Percentiles rank a stretch among this genome's conserved stretches.
Conservation (phyloP, 2,888 invertebrate species). For the Agrochola litura region DNA sequence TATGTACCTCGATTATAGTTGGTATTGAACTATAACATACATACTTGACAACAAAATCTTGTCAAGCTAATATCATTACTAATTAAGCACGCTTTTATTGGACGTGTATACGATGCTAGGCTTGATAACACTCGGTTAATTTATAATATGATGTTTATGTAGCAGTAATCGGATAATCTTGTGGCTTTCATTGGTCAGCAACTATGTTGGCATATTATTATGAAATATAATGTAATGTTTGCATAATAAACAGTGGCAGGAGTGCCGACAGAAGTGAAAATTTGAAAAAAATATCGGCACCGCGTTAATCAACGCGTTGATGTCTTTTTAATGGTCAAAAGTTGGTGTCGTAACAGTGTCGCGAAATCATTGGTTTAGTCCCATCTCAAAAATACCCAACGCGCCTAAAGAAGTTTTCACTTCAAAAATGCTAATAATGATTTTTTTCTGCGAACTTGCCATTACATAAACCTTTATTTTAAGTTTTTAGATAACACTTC, state of each 20-base stretch:
- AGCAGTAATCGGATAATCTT: slow-evolving; percentile 40
- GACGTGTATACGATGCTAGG: slow-evolving; percentile 29
- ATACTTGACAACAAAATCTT: slow-evolving; percentile 30
- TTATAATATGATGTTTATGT: slow-evolving; percentile 35
- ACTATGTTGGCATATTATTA: slow-evolving; percentile 22
- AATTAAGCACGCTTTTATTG: slow-evolving; percentile 19
- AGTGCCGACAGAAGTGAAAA: too few relatives aligned
- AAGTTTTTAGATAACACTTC: slow-evolving; percentile 11
- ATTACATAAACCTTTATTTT: background rate
- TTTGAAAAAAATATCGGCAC: too few relatives aligned
- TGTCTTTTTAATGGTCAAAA: too few relatives aligned
- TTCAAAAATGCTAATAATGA: slow-evolving; percentile 3
- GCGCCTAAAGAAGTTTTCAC: too few relatives aligned
- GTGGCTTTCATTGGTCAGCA: slow-evolving; percentile 27
- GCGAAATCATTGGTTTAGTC: too few relatives aligned
- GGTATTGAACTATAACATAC: slow-evolving; percentile 6
- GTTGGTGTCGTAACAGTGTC: too few relatives aligned
- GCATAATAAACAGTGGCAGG: background rate
- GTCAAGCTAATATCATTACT: slow-evolving; percentile 24
- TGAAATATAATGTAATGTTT: slow-evolving; percentile 17
- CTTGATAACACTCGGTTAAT: slow-evolving; percentile 34
- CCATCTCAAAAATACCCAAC: too few relatives aligned
- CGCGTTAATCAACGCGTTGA: too few relatives aligned
- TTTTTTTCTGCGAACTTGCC: background rate
- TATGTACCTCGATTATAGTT: slow-evolving; percentile 14